Conservation (phyloP, 2,797 vertebrate genomes). For the Pempheris klunzingeri region DNA sequence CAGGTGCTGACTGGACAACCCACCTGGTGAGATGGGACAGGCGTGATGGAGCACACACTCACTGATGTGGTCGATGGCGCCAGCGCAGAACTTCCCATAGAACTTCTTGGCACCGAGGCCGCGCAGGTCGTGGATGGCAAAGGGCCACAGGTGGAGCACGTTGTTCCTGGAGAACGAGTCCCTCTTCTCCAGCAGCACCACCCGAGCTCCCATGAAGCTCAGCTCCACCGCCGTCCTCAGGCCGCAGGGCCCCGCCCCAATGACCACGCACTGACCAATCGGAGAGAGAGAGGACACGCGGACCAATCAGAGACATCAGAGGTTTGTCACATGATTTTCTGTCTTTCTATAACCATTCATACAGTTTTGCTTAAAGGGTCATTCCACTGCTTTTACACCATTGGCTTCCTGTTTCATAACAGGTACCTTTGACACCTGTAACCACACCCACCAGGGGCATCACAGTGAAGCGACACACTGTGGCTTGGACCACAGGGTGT, state of each 20-base stretch:
- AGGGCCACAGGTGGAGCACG: constrained; percentile 97
- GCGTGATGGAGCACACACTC: constrained; percentile 68
- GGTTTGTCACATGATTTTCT: too few relatives aligned
- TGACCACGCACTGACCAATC: constrained; percentile 91
- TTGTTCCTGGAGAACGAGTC: constrained; percentile 97
- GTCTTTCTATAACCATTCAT: too few relatives aligned
- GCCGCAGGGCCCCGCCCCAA: constrained; percentile 96
- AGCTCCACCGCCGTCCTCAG: constrained; percentile 95
- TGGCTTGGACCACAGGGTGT: too few relatives aligned
- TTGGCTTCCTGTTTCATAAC: too few relatives aligned
- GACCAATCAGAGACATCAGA: neutral
- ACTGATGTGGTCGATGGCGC: constrained; percentile 98
- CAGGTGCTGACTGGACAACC: neutral
- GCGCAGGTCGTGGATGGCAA: constrained; percentile 96
- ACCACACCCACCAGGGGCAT: too few relatives aligned
- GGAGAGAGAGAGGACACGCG: constrained; percentile 3
- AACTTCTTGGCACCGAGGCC: constrained; percentile 97
- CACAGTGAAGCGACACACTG: too few relatives aligned
- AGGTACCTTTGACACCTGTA: too few relatives aligned
- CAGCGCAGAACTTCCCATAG: constrained; percentile 95
- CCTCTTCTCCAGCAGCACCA: constrained; percentile 96
- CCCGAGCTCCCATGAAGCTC: constrained; percentile 93
- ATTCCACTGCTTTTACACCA: too few relatives aligned
- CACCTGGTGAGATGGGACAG: neutral
- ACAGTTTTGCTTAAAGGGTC: too few relatives aligned